These are phyloP conservation scores for Knipowitschia caucasica DNA, from an alignment of 2,797 vertebrate genomes.

Conservation along the genomic window DNA sequence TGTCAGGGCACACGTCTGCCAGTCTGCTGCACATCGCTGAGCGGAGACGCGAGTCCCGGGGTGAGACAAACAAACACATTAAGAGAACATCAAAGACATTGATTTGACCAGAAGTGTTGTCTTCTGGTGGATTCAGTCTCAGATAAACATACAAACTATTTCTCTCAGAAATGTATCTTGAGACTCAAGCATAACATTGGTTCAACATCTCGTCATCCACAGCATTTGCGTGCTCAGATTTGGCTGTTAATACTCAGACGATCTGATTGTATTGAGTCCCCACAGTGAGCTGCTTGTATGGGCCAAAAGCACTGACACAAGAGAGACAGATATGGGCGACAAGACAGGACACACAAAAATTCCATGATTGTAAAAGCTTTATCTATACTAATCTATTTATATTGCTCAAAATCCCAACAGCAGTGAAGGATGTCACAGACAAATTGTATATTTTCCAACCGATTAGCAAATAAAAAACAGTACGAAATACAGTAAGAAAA, in stretches of 20 bases:
- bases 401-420: no score
- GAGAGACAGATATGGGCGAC: conserved; percentile 44
- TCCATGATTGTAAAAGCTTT: no score
- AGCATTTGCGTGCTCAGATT: conserved; percentile 50
- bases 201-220: conserved; percentile 17
- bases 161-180: background rate
- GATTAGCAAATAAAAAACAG: no score
- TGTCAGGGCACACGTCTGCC: conserved; percentile 79
- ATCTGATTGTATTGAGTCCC: conserved; percentile 52
- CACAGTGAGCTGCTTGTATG: conserved; percentile 55
- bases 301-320: conserved; percentile 28
- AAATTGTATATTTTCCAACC: no score
- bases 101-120: background rate
- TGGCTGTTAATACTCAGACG: no score
- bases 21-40: conserved; percentile 90
- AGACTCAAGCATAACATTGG: background rate
- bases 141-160: background rate
- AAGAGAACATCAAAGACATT: conserved; percentile 15
- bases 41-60: conserved; percentile 85
- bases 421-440: no score
- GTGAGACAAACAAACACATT: conserved; percentile 10
- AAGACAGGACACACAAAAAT: no score
- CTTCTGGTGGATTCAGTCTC: background rate
- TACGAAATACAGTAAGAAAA: no score
- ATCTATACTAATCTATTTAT: no score